Conservation (phyloP, 37 sponge, comb jelly and placozoan species). For the Chondrosia reniformis region DNA sequence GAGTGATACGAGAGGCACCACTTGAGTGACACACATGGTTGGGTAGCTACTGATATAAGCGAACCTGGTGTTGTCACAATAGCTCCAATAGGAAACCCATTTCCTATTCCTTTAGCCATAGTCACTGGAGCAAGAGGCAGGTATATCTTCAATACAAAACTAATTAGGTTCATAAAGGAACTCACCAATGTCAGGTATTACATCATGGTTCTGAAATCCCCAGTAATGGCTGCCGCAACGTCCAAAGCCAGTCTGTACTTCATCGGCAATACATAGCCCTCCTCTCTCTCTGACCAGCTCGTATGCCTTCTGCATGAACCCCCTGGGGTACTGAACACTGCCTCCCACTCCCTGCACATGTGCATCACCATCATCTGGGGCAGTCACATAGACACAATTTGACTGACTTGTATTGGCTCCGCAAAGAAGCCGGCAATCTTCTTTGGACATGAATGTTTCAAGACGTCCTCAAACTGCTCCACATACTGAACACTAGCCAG, state of each 20-base stretch:
- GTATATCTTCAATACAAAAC: neutral
- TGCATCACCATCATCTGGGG: neutral
- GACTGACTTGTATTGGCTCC: constrained; percentile 82
- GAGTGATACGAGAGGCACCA: neutral
- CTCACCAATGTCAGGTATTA: constrained; percentile 84
- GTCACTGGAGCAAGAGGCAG: constrained; percentile 48
- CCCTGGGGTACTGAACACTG: constrained; percentile 71
- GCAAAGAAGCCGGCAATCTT: constrained; percentile 87
- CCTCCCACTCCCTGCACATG: constrained; percentile 82
- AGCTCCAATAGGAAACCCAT: constrained; percentile 92
- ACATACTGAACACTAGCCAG: constrained; percentile 68
- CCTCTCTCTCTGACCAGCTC: constrained; percentile 69
- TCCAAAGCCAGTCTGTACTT: constrained; percentile 98
- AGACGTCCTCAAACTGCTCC: constrained; percentile 73
- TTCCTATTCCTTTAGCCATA: constrained; percentile 91
- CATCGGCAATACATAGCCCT: constrained; percentile 81
- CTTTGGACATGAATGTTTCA: constrained; percentile 69
- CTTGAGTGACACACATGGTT: neutral
- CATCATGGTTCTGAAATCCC: constrained; percentile 86
- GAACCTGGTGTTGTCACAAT: constrained; percentile 84
- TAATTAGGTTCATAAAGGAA: neutral
- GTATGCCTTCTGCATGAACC: constrained; percentile 64
- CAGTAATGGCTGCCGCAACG: constrained; percentile 88
- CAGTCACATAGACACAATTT: neutral
- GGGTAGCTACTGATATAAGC: neutral